Evolutionary conservation across 2,797 vertebrate genomes (phyloP).

Genomic region (Prionace glauca): DNA sequence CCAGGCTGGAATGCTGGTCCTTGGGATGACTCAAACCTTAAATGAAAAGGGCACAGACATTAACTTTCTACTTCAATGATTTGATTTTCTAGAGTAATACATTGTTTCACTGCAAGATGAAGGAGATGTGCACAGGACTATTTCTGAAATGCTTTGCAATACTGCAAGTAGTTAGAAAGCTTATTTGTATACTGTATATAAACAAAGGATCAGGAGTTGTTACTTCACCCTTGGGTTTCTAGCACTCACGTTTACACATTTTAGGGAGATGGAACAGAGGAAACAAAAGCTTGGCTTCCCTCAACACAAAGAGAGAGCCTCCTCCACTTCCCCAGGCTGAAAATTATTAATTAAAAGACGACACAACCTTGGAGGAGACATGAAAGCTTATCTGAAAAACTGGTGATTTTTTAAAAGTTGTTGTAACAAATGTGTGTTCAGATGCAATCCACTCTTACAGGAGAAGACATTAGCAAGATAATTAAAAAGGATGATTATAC

Average conservation of each 20-base stretch:
- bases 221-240: no score
- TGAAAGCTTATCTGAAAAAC: neutral
- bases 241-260: no score
- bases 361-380: no score
- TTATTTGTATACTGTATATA: no score
- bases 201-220: no score
- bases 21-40: constrained; percentile 25
- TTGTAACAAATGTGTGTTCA: neutral
- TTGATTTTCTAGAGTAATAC: neutral
- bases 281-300: no score
- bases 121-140: neutral
- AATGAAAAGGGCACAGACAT: neutral
- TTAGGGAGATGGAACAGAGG: no score
- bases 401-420: neutral
- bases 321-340: no score
- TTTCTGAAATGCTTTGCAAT: neutral
- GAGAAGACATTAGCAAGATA: neutral
- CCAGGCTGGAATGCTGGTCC: constrained; percentile 18
- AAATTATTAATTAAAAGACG: no score
- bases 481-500: neutral
- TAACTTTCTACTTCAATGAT: neutral
- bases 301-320: no score
- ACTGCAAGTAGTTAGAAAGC: neutral
- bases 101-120: neutral
- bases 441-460: neutral